phyloP scores from a whole-genome alignment of 2,797 vertebrate species.

The Avahi laniger region DNA sequence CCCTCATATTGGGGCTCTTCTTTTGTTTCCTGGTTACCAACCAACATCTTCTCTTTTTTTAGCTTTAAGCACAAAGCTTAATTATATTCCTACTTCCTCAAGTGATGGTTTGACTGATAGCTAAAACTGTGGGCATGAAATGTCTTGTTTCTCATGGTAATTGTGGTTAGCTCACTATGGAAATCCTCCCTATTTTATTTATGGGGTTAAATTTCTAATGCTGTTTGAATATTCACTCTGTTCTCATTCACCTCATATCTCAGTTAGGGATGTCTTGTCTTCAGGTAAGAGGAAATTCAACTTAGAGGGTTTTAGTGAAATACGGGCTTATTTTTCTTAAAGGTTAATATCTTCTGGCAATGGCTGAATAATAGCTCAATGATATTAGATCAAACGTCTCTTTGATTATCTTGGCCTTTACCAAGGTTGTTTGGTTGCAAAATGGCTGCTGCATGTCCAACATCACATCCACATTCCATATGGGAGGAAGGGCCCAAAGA shows the following conservation, averaged over 20 bases:
- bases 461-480: neutral
- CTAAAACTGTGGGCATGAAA: neutral
- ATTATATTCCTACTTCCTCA: neutral
- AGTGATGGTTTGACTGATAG: neutral
- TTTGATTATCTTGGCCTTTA: neutral
- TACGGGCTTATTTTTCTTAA: neutral
- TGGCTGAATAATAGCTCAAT: neutral
- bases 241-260: neutral
- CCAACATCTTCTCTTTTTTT: neutral
- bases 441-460: neutral
- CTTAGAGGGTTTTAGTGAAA: neutral
- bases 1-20: neutral
- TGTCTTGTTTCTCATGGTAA: neutral
- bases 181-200: neutral
- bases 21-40: neutral
- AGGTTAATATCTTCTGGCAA: neutral
- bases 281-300: neutral
- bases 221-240: neutral
- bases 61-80: neutral
- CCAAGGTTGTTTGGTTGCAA: neutral
- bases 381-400: too few species aligned
- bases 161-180: neutral
- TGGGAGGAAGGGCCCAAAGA: neutral
- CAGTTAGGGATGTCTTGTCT: neutral
- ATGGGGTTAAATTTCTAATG: neutral